Evolutionary conservation across 2,888 invertebrate species (phyloP).

Genomic region (Drosophila antonietae): DNA sequence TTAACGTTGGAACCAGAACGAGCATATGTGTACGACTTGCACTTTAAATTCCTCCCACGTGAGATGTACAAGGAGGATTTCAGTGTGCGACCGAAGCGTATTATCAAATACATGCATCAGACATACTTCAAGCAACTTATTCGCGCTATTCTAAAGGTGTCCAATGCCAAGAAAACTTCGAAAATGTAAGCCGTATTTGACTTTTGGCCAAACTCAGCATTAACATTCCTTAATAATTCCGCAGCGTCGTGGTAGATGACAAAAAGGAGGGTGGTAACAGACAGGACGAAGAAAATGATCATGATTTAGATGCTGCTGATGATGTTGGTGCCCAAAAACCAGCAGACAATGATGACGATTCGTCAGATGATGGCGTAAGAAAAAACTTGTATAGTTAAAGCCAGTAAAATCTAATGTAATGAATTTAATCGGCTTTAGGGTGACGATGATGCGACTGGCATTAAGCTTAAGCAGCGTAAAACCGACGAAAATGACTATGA

Average conservation of each 20-base stretch:
- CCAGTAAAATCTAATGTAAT: not conserved
- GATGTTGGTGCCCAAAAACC: conserved; percentile 75
- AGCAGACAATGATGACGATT: conserved; percentile 79
- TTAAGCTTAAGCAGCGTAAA: conserved; percentile 86
- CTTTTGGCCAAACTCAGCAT: too few species aligned
- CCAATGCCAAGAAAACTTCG: conserved; percentile 84
- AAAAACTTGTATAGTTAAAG: conserved; percentile 46
- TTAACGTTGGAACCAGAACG: conserved; percentile 86
- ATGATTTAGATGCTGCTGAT: conserved; percentile 79
- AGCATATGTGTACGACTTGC: conserved; percentile 88
- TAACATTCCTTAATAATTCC: not conserved
- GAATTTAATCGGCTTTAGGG: conserved; percentile 45
- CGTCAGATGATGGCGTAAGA: conserved; percentile 81
- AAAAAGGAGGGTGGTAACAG: conserved; percentile 67
- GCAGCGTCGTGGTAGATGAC: conserved; percentile 85
- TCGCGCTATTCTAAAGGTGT: conserved; percentile 86
- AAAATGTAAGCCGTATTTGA: conserved; percentile 66
- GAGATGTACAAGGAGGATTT: conserved; percentile 90
- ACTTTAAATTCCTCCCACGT: conserved; percentile 90
- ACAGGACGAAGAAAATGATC: conserved; percentile 83
- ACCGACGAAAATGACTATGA: conserved; percentile 89
- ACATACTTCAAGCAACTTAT: conserved; percentile 90
- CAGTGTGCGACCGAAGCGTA: conserved; percentile 88
- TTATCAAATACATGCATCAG: conserved; percentile 91
- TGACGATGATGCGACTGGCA: conserved; percentile 83